Evolutionary conservation across 1,140 invertebrate species (phyloP), one percentile per base, ranked within the genome.

Genomic region (Hylyphantes graminicola): DNA sequence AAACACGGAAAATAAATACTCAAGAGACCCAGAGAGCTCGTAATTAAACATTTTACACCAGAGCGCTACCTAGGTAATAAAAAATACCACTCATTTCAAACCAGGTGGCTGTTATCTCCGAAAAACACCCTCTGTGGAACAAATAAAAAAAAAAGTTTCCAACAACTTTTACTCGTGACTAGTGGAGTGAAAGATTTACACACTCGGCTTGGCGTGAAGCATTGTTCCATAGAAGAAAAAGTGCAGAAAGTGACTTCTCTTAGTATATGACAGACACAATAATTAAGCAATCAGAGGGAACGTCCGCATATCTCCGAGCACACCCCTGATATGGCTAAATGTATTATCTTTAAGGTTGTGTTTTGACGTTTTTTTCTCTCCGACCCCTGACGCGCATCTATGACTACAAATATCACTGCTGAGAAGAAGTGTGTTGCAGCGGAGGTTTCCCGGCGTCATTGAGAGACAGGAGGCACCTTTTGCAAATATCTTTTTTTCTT

Each of bases 391-490:
- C 75, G 80, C 80, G 75, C 80, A 83, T 73, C 80, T 83, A 83
- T 75, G 68, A 65, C 80, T 83, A 83, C 51, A 74, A 65, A 75
- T 83, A 83, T 83, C 80, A 83, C 80, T 83, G 80, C 80, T 63
- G 68, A 64, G 64, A 21, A 83, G 72, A 75, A 83, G 80, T 83
- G 80, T 74, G 75, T 35, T 35, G 35, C 35, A 35, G 35, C 35
- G 50, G 7, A 21, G 80, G 80, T 72, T 50, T 15, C 17, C 57
- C 12, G 6, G 17, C 8, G 35, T 59, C 61, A 59, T 51, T 53
- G 74, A 74, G 53, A 74, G 70, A 83, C 54, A 74, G 80, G 70
- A 83, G 80, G 80, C 80, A 83, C 80, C 68, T 65, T 74, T 65
- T 35, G 35, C 35, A 35, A 48, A 64, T 53, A 65, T 75, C 68